Evolutionary conservation across 2,113 vertebrate genomes (phyloP).

Genomic region (Corythornis madagascariensis): DNA sequence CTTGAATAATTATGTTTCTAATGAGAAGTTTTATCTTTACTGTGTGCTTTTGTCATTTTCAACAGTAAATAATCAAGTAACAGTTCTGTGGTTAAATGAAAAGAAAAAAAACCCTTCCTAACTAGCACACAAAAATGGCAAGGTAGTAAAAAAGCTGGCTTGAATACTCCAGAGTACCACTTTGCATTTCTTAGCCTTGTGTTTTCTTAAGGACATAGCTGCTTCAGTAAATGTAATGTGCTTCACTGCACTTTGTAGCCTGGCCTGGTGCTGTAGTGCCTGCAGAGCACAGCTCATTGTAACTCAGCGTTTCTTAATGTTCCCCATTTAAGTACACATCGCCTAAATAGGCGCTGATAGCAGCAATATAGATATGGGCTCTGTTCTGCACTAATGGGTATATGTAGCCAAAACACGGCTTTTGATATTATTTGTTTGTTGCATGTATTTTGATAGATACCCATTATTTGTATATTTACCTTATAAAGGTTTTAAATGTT

Average conservation of each 20-base stretch:
- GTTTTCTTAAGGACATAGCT: neutral
- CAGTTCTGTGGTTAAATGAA: neutral
- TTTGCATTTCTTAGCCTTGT: neutral
- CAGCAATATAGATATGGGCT: neutral
- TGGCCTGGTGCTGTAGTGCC: neutral
- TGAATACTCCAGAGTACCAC: neutral
- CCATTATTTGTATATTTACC: neutral
- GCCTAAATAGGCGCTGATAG: neutral
- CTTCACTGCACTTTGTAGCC: neutral
- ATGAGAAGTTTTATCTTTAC: neutral
- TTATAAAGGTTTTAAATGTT: neutral
- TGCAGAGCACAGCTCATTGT: neutral
- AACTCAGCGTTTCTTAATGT: neutral
- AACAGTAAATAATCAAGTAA: neutral
- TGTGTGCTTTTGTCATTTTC: neutral
- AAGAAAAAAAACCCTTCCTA: neutral
- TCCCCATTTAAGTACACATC: neutral
- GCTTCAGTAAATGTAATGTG: neutral
- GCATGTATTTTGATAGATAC: neutral
- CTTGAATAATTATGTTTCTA: neutral
- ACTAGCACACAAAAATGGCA: neutral
- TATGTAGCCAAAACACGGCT: neutral
- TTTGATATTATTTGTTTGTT: neutral
- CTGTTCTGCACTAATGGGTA: neutral
- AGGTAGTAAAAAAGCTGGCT: neutral